Conservation (phyloP, 2,888 invertebrate genomes). For the Lucinisca nassula region DNA sequence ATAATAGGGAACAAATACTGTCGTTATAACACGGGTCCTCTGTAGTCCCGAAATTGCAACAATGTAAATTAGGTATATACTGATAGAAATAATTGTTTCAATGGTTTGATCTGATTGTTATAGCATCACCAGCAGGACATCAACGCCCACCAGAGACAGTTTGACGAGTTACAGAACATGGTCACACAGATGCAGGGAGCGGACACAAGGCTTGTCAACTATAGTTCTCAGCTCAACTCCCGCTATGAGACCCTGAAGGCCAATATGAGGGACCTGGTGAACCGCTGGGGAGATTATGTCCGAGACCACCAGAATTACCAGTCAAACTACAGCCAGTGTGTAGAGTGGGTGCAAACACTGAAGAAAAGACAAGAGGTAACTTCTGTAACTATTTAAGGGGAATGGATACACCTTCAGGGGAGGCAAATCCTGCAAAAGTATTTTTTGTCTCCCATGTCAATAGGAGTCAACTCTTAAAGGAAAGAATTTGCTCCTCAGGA, state of each 20-base stretch:
- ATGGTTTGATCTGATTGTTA: too few relatives aligned
- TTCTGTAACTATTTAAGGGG: too few relatives aligned
- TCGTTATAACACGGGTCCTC: too few relatives aligned
- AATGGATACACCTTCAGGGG: too few relatives aligned
- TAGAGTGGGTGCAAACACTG: constrained; percentile 81
- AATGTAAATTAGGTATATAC: too few relatives aligned
- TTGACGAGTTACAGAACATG: constrained; percentile 95
- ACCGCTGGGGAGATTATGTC: constrained; percentile 78
- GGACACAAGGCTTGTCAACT: constrained; percentile 94
- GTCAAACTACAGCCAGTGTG: constrained; percentile 75
- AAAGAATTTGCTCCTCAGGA: too few relatives aligned
- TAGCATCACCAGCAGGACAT: constrained; percentile 89
- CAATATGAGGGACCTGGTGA: constrained; percentile 82
- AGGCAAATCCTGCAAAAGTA: too few relatives aligned
- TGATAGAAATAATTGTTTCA: too few relatives aligned
- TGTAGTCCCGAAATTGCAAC: too few relatives aligned
- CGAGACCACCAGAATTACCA: constrained; percentile 80
- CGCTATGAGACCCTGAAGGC: constrained; percentile 89
- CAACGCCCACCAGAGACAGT: constrained; percentile 93
- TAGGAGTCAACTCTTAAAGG: too few relatives aligned
- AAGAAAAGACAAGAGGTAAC: constrained; percentile 73
- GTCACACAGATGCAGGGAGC: constrained; percentile 95
- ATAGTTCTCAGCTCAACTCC: constrained; percentile 96
- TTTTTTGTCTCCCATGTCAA: too few relatives aligned
- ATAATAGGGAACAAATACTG: too few relatives aligned